A percentile compares a stretch with the other conserved stretches of the same genome.
Conservation (phyloP, 2,797 vertebrate species). For the Neosilurus mollespiculum region DNA sequence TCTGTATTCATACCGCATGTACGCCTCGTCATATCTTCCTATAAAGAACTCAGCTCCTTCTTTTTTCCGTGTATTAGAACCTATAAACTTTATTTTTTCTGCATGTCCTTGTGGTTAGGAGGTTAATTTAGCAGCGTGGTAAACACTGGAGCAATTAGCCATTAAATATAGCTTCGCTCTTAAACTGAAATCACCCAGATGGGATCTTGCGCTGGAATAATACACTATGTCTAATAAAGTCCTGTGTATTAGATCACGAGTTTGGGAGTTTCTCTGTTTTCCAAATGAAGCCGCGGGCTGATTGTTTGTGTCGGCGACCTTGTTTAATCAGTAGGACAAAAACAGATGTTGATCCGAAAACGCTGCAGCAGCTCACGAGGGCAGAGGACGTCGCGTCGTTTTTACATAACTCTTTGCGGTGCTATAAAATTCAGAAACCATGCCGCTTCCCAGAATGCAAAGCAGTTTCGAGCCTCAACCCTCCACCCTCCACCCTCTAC, state of each 20-base stretch:
- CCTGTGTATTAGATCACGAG: constrained; percentile 15
- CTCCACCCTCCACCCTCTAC: no score
- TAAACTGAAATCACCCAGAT: constrained; percentile 43
- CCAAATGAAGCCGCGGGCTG: constrained; percentile 25
- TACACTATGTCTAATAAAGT: constrained; percentile 25
- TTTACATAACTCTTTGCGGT: constrained; percentile 38
- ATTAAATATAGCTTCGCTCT: constrained; percentile 44
- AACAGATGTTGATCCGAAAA: constrained; percentile 37
- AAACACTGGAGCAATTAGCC: constrained; percentile 40
- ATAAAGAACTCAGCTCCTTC: constrained; percentile 12
- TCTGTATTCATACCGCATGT: neutral
- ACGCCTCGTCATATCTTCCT: neutral
- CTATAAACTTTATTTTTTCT: constrained; percentile 29
- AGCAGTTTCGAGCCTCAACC: neutral
- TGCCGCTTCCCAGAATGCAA: constrained; percentile 25
- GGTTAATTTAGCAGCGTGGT: constrained; percentile 39
- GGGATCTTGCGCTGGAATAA: constrained; percentile 19
- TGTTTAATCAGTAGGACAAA: constrained; percentile 38
- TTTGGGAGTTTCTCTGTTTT: constrained; percentile 2
- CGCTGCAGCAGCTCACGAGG: neutral
- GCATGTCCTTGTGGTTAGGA: constrained; percentile 40
- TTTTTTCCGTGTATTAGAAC: constrained; percentile 22
- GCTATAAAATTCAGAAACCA: constrained; percentile 19
- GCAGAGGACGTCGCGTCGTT: constrained; percentile 12
- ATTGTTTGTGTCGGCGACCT: constrained; percentile 44